Evolutionary conservation across 2,888 invertebrate species (phyloP), one percentile per base, ranked within the genome.

Genomic region (Ligdia adustata): DNA sequence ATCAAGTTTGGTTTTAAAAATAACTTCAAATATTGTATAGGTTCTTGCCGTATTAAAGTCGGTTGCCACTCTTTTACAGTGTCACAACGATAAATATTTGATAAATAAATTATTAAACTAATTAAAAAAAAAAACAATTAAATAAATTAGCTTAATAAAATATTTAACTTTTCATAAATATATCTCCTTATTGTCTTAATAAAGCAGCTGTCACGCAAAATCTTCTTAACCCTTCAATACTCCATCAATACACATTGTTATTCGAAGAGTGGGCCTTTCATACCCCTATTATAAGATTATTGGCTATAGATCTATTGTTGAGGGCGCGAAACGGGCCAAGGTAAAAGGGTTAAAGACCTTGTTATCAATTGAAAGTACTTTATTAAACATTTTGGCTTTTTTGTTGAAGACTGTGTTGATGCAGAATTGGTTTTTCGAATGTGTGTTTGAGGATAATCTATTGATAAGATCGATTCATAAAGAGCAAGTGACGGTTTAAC

Each of bases 281-380:
- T 62, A 42, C 37, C 42, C 62, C 74, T 79, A 83, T 87, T 89
- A 89, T 84, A 72, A 76, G 90, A 88, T 90, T 90, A 90, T 89
- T 85, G 87, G 68, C 74, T 84, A 90, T 88, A 85, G 88, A 82
- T 73, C 75, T 66, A 79, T 90, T 90, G 82, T 87, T 35, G 71
- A 44, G 77, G 81, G 90, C 83, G 88, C 80, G 82, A 86, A 53
- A 42, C 47, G 55, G 58, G 51, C 42, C 22, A 38, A 49, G 32
- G 22, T 3, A 33, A 45, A 45, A 80, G 79, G 76, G 74, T 72
- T 82, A 80, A 82, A 35, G 15, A 35, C 2, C 80, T 80, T 72
- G 72, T 76, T 75, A 73, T 65, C 61, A 65, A 69, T 76, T 63
- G 63, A 57, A 62, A 43, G 35, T 41, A 42, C 46, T 57, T 57